Evolutionary conservation across 2,797 vertebrate genomes (phyloP).

Genomic region (Apogon hyalosoma): DNA sequence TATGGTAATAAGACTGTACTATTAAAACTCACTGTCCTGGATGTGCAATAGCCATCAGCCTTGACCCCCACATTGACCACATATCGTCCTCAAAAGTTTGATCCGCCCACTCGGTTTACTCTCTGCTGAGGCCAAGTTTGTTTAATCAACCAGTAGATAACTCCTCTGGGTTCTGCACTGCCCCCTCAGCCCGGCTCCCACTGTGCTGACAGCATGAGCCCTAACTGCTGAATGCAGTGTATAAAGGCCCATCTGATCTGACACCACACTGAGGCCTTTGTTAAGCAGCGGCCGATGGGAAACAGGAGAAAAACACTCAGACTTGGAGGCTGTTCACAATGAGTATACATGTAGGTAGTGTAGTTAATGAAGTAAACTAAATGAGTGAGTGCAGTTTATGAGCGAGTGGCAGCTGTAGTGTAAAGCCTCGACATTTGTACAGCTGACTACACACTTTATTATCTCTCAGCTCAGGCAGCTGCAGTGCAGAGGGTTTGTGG

Average conservation of each 20-base stretch:
- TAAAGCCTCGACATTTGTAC: slow-evolving; percentile 24
- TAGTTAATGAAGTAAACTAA: slow-evolving; percentile 18
- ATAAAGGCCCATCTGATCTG: slow-evolving; percentile 28
- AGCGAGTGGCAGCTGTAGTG: slow-evolving; percentile 35
- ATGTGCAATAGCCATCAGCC: not conserved
- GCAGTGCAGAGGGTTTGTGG: slow-evolving; percentile 8
- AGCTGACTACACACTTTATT: slow-evolving; percentile 52
- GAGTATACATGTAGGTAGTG: not conserved
- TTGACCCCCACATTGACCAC: not conserved
- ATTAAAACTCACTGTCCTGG: not conserved
- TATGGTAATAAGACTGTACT: no score
- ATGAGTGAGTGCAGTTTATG: not conserved
- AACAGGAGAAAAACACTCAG: slow-evolving; percentile 13
- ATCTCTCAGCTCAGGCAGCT: slow-evolving; percentile 36
- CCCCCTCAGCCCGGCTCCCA: slow-evolving; percentile 36
- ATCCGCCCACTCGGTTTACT: slow-evolving; percentile 11
- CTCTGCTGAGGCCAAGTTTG: slow-evolving; percentile 3
- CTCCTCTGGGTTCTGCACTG: not conserved
- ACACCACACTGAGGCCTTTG: slow-evolving; percentile 42
- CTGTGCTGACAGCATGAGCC: slow-evolving; percentile 11
- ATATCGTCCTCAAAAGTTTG: not conserved
- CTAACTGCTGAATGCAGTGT: slow-evolving; percentile 16
- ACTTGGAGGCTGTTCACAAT: slow-evolving; percentile 2
- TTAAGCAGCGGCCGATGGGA: slow-evolving; percentile 2
- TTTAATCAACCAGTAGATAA: slow-evolving; percentile 20